Evolutionary conservation across 1,140 invertebrate species (phyloP).

Genomic region (Drosophila pallidifrons): DNA sequence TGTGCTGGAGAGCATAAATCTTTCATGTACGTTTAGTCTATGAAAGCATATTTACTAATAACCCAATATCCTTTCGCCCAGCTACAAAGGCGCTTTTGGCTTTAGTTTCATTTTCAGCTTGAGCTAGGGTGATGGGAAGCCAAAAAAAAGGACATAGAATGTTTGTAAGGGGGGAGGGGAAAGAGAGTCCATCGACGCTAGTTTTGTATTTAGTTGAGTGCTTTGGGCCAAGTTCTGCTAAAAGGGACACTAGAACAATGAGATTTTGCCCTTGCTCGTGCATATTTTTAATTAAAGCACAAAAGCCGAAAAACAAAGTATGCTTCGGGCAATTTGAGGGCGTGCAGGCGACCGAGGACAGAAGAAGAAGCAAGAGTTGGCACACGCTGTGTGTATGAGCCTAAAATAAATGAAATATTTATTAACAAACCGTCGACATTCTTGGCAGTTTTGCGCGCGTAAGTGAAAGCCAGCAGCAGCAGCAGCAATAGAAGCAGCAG

Average conservation of each 20-base stretch:
- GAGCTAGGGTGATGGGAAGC: constrained; percentile 33
- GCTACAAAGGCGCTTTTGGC: constrained; percentile 39
- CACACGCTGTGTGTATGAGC: constrained; percentile 55
- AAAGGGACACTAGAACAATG: constrained; percentile 47
- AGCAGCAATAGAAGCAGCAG: too few relatives aligned
- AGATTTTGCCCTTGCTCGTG: constrained; percentile 69
- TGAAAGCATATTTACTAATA: constrained; percentile 80
- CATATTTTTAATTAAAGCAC: constrained; percentile 82
- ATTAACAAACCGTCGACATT: constrained; percentile 78
- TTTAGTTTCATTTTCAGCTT: constrained; percentile 13
- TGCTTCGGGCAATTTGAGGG: constrained; percentile 13
- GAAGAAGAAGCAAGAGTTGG: constrained; percentile 6
- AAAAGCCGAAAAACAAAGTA: constrained; percentile 75
- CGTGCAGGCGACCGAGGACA: neutral
- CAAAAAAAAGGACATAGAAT: constrained; percentile 57
- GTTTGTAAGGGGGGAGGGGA: neutral
- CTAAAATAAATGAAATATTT: constrained; percentile 80
- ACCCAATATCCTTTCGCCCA: constrained; percentile 73
- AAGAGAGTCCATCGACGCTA: constrained; percentile 55
- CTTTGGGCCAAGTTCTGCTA: constrained; percentile 55
- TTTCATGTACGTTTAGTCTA: constrained; percentile 67
- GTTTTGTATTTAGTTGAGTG: constrained; percentile 78
- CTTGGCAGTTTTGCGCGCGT: constrained; percentile 72
- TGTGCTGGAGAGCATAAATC: constrained; percentile 66
- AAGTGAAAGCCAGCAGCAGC: constrained; percentile 59